These are phyloP conservation scores for Papilio glaucus DNA, from an alignment of 1,140 invertebrate genomes.

Conservation along the genomic window DNA sequence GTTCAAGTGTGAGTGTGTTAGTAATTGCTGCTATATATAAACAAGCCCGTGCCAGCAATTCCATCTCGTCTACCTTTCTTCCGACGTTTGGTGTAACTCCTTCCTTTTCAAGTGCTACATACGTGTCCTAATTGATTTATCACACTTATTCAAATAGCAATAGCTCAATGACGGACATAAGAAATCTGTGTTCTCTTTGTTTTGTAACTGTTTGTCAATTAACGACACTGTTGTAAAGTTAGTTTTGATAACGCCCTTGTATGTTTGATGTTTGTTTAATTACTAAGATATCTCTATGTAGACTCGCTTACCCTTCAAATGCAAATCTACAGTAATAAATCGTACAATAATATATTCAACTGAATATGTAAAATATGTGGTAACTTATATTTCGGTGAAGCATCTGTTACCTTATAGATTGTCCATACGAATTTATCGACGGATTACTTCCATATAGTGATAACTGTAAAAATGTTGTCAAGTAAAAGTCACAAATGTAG, in stretches of 20 bases:
- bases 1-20: conserved; percentile 42
- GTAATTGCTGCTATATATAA: conserved; percentile 33
- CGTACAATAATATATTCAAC: neutral
- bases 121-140: conserved; percentile 11
- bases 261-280: conserved; percentile 39
- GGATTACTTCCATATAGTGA: conserved; percentile 20
- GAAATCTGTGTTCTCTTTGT: conserved; percentile 49
- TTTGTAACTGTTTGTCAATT: conserved; percentile 50
- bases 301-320: conserved; percentile 32
- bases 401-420: neutral
- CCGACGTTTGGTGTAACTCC: neutral
- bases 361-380: neutral
- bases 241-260: conserved; percentile 41
- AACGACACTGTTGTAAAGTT: conserved; percentile 43
- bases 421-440: neutral
- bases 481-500: conserved; percentile 29
- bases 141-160: conserved; percentile 51
- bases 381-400: neutral
- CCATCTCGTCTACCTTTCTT: conserved; percentile 15
- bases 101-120: neutral
- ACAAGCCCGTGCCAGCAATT: conserved; percentile 19
- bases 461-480: conserved; percentile 28
- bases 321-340: conserved; percentile 1
- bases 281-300: conserved; percentile 43
- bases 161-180: conserved; percentile 43